phyloP scores from a whole-genome alignment of 2,113 vertebrate genomes.

The Picathartes gymnocephalus region DNA sequence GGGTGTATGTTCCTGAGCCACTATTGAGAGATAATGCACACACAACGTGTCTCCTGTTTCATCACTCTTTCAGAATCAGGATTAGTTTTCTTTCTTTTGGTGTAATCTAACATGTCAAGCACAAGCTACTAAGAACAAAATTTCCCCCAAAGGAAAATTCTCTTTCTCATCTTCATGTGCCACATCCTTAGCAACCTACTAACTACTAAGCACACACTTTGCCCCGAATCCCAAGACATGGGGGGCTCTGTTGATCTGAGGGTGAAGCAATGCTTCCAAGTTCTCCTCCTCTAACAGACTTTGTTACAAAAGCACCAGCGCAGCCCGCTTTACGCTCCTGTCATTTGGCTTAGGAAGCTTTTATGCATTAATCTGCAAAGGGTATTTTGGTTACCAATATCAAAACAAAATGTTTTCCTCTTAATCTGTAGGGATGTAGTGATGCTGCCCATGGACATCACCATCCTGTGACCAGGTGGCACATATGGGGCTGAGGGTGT shows the following conservation, averaged over 20 bases:
- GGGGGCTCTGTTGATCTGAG: background rate
- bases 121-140: background rate
- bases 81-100: slow-evolving; percentile 14
- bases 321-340: background rate
- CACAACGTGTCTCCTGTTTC: background rate
- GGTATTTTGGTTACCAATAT: background rate
- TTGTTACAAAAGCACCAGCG: background rate
- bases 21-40: background rate
- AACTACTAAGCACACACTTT: background rate
- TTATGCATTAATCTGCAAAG: background rate
- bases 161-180: background rate
- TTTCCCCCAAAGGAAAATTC: slow-evolving; percentile 1
- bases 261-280: background rate
- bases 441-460: background rate
- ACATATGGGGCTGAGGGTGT: background rate
- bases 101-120: slow-evolving; percentile 5
- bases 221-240: fast-evolving
- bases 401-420: background rate
- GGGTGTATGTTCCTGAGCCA: background rate
- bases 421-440: background rate
- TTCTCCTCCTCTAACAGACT: background rate
- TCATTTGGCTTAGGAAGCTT: background rate
- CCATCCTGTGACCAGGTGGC: background rate
- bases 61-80: background rate
- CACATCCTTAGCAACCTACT: background rate